A percentile compares a stretch with the other conserved stretches of the same genome.
These are phyloP conservation scores for Papilio machaon DNA, from an alignment of 1,140 invertebrate genomes.

Conservation along the genomic window DNA sequence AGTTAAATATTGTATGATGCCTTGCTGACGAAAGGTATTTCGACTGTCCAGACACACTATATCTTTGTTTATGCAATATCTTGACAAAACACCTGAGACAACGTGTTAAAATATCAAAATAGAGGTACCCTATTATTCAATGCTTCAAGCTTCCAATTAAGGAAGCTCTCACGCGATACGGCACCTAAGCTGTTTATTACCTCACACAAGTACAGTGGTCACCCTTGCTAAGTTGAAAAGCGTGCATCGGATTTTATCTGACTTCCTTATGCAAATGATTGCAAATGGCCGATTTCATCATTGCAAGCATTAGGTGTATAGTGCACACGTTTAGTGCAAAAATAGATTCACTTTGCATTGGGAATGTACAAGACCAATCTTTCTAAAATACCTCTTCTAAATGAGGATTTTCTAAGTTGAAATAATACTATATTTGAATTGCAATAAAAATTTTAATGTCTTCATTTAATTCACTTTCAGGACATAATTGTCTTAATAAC, in stretches of 20 bases:
- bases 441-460: too few species aligned
- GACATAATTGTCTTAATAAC: neutral
- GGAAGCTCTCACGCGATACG: constrained; percentile 55
- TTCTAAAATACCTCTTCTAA: neutral
- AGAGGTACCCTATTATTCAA: constrained; percentile 25
- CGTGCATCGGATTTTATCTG: constrained; percentile 59
- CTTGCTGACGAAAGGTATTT: neutral
- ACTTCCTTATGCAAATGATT: constrained; percentile 73
- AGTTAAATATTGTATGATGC: neutral
- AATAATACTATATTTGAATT: neutral
- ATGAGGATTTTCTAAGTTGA: neutral
- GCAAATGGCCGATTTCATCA: constrained; percentile 63
- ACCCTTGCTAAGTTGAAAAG: constrained; percentile 51
- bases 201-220: constrained; percentile 52
- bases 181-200: constrained; percentile 50
- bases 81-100: neutral
- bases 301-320: constrained; percentile 39
- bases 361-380: neutral
- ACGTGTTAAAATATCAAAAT: constrained; percentile 32
- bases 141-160: constrained; percentile 41
- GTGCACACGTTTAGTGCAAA: constrained; percentile 42
- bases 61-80: neutral
- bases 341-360: constrained; percentile 31
- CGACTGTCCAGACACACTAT: neutral
- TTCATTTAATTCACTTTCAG: too few species aligned